Evolutionary conservation across 2,888 invertebrate species (phyloP).

Genomic region (Watsonalla binaria): DNA sequence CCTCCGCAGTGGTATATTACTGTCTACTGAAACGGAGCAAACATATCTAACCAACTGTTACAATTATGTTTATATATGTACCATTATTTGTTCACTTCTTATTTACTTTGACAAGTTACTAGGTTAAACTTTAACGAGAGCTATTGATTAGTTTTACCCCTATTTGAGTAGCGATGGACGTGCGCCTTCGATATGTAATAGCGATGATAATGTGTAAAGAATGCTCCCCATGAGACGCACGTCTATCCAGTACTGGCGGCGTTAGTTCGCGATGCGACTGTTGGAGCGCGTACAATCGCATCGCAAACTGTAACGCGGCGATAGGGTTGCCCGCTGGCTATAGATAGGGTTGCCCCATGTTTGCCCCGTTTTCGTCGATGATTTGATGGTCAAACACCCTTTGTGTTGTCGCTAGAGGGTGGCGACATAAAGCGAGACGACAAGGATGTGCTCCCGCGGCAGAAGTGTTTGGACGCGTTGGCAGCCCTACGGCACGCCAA

Average conservation of each 20-base stretch:
- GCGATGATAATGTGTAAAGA: neutral
- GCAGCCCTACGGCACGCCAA: conserved; percentile 99
- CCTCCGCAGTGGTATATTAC: conserved; percentile 61
- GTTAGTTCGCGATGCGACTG: conserved; percentile 18
- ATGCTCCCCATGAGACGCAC: neutral
- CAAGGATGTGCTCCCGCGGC: conserved; percentile 98
- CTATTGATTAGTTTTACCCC: neutral
- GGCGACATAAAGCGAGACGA: conserved; percentile 85
- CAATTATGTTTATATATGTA: conserved; percentile 35
- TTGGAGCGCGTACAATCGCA: conserved; percentile 11
- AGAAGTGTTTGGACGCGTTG: conserved; percentile 99
- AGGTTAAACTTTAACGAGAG: neutral
- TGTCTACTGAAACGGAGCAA: conserved; percentile 75
- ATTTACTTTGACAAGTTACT: conserved; percentile 11
- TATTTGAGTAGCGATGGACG: neutral
- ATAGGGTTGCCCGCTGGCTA: neutral
- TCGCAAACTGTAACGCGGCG: conserved; percentile 8
- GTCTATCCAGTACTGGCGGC: conserved; percentile 4
- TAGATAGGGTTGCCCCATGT: conserved; percentile 38
- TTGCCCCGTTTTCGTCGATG: conserved; percentile 74
- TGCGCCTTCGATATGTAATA: neutral
- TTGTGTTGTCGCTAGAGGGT: conserved; percentile 80
- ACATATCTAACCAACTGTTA: conserved; percentile 46
- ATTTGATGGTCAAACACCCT: conserved; percentile 88
- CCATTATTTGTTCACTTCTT: conserved; percentile 17